phyloP scores from a whole-genome alignment of 1,140 invertebrate species.

The Apis dorsata region DNA sequence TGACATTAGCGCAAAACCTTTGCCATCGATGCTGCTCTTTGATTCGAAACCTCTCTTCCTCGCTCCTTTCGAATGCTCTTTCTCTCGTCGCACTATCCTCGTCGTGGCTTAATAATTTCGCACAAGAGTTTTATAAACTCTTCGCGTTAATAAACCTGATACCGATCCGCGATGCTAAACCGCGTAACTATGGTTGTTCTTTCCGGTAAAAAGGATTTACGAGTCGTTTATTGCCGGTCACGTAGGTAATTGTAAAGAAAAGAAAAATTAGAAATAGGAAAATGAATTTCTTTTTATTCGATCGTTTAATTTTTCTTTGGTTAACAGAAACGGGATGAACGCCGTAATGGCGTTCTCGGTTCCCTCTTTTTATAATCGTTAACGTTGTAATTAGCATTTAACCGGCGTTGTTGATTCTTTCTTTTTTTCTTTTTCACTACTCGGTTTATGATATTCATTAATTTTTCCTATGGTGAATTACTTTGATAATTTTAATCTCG shows the following conservation, averaged over 20 bases:
- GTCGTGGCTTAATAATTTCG: conserved; percentile 9
- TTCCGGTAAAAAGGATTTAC: too few species aligned
- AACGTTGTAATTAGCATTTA: conserved; percentile 18
- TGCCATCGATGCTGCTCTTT: conserved; percentile 11
- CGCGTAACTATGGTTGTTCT: too few species aligned
- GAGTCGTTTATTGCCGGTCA: too few species aligned
- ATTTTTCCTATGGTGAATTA: background rate
- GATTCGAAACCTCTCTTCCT: background rate
- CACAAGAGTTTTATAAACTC: conserved; percentile 20
- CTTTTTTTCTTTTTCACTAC: background rate
- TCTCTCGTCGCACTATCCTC: background rate
- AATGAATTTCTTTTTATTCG: background rate
- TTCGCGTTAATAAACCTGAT: conserved; percentile 10
- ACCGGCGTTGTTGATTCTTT: background rate
- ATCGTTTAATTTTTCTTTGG: background rate
- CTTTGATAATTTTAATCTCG: background rate
- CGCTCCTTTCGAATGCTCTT: background rate
- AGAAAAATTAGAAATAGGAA: too few species aligned
- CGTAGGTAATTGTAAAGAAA: too few species aligned
- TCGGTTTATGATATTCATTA: background rate
- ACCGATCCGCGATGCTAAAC: background rate
- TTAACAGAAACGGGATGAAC: background rate
- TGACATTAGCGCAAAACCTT: conserved; percentile 22
- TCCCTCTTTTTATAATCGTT: conserved; percentile 15
- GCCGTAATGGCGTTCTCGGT: background rate